Evolutionary conservation across 2,888 invertebrate species (phyloP).

Genomic region (Halictus quadricinctus): DNA sequence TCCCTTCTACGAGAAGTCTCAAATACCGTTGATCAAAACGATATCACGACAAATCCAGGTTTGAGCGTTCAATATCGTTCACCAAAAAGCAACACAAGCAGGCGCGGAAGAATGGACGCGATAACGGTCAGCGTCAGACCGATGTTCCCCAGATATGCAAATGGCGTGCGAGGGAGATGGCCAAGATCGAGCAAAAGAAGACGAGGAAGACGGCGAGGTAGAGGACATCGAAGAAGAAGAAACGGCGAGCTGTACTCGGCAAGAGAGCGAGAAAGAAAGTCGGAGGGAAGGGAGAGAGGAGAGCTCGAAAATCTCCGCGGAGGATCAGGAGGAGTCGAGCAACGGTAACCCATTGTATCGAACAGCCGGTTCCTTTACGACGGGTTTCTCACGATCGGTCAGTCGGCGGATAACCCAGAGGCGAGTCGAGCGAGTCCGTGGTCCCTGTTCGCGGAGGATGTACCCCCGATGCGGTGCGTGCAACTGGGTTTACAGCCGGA

Average conservation of each 20-base stretch:
- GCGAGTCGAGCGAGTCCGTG: slow-evolving; percentile 38
- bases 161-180: background rate
- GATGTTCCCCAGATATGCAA: slow-evolving; percentile 38
- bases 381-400: slow-evolving; percentile 65
- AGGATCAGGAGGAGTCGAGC: slow-evolving; percentile 39
- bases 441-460: slow-evolving; percentile 42
- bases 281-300: background rate
- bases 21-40: background rate
- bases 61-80: slow-evolving; percentile 6
- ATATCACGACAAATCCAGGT: background rate
- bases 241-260: background rate
- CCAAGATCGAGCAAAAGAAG: background rate
- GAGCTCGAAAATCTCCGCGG: slow-evolving; percentile 43
- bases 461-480: slow-evolving; percentile 47
- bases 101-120: background rate
- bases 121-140: slow-evolving; percentile 8
- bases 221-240: slow-evolving; percentile 3
- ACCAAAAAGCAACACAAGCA: background rate
- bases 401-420: slow-evolving; percentile 60
- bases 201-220: background rate
- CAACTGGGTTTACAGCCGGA: slow-evolving; percentile 72
- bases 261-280: slow-evolving; percentile 3
- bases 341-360: slow-evolving; percentile 64
- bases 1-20: background rate
- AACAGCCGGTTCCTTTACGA: slow-evolving; percentile 56